Conservation (phyloP, 2,113 vertebrate genomes). For the Corynorhinus townsendii region DNA sequence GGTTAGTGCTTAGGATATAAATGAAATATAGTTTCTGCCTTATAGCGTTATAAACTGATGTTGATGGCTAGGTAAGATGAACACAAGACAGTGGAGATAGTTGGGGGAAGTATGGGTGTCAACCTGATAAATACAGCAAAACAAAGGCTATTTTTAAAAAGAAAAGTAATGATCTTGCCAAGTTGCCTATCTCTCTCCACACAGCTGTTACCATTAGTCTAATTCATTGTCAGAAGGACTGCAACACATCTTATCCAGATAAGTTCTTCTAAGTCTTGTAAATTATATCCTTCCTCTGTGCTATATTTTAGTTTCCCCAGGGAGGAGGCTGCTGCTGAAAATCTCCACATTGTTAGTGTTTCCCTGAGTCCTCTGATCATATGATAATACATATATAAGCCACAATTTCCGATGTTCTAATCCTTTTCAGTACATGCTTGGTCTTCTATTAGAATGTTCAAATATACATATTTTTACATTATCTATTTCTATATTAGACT, state of each 20-base stretch:
- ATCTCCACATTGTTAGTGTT: background rate
- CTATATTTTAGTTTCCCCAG: background rate
- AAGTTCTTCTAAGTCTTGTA: background rate
- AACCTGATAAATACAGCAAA: background rate
- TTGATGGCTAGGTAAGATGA: background rate
- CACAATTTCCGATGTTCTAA: background rate
- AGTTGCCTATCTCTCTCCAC: fast-evolving
- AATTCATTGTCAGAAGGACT: background rate
- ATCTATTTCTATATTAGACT: background rate
- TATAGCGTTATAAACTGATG: background rate
- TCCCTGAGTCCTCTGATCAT: background rate
- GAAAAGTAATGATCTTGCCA: background rate
- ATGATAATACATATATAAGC: background rate
- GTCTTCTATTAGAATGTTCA: background rate
- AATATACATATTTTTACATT: background rate
- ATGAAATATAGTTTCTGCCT: background rate
- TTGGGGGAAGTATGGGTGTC: fast-evolving
- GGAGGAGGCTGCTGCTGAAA: background rate
- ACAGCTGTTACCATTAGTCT: background rate
- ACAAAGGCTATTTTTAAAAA: background rate
- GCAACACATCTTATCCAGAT: background rate
- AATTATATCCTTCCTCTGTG: background rate
- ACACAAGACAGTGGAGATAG: background rate
- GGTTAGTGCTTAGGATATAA: background rate
- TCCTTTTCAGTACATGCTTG: background rate